Evolutionary conservation across 1,140 invertebrate genomes (phyloP), one percentile per base, ranked within the genome.

Genomic region (Cydia strobilella): DNA sequence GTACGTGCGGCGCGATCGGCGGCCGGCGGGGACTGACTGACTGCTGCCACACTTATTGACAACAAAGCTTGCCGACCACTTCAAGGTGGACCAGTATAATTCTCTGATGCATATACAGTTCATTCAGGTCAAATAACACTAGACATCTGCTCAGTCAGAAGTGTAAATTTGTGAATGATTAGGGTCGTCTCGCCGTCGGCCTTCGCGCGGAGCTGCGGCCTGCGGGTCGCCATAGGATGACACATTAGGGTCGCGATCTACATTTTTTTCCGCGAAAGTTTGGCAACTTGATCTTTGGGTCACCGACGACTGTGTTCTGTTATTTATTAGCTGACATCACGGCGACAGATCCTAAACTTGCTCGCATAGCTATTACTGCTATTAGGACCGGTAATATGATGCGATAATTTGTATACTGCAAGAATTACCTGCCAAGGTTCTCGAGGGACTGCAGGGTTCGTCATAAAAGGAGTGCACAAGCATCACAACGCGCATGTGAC

Each of bases 221-320:
- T 27, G 25, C 63, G 25, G 63, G 6, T 12, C 13, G 25, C 18
- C 27, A 63, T 66, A 1, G 18, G 63, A 27, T 31, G 27, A 27
- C 63, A 31, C 63, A 31, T 31, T n/a, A 15, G 63, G 25, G 63
- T 31, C 63, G 15, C 63, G 63, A 66, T 31, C 63, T 31, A 66
- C 13, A 63, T 66, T 66, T 66, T 65, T 66, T 66, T 66, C 27
- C 27, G 27, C 63, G 63, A 66, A 66, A 31, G 7, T 66, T 66
- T 35, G 6, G 27, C 63, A 31, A 27, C 25, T 66, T 31, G 5
- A 63, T 25, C 62, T 63, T 25, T 20, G 23, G 62, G 63, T 66
- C 23, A 31, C 27, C 15, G 27, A 31, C 4, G 7, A 54, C n/a
- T 54, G 3, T 54, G 45, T 48, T 54, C 4, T 54, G 51, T 54